Evolutionary conservation across 2,113 vertebrate genomes (phyloP), one percentile per base, ranked within the genome.

Genomic region (Lophius piscatorius): DNA sequence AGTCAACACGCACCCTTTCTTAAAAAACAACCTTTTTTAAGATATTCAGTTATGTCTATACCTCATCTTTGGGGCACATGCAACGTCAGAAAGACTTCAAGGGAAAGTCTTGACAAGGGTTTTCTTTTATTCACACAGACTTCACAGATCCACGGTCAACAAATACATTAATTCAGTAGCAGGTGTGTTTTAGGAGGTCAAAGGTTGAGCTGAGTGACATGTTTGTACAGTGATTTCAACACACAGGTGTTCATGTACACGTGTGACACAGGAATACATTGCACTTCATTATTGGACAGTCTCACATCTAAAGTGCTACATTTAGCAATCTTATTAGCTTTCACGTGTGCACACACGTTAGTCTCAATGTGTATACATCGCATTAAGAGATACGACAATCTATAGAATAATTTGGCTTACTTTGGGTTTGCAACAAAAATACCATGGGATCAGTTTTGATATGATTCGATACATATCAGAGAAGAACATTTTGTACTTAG

Each of bases 141-240:
- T 73, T 87, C 84, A 87, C 82, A 88, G 80, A 84, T 84, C 49
- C 18, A 80, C 71, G 83, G 82, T 87, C 84, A 78, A 84, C 68
- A 76, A 63, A 71, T 73, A 88, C 76, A 87, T 63, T 66, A 58
- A 68, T 47, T 82, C 77, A 81, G 80, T 76, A 80, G 81, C 29
- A 85, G 59, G 68, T 65, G 42, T 57, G 50, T 82, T 86, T 70
- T 45, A 66, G 39, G 65, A 81, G 68, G 78, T 81, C 45, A 44
- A 76, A 74, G 52, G 62, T 78, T 67, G 50, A 72, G 55, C 26
- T 41, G 35, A 38, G 75, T 84, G 81, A 82, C 70, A 74, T 74
- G 78, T 74, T 7, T 70, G 51, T 63, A 66, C 67, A 73, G 47
- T 49, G 66, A 39, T 50, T 42, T 54, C 21, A 49, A 24, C 9